Conservation (phyloP, 2,113 vertebrate species). For the Plestiodon gilberti region DNA sequence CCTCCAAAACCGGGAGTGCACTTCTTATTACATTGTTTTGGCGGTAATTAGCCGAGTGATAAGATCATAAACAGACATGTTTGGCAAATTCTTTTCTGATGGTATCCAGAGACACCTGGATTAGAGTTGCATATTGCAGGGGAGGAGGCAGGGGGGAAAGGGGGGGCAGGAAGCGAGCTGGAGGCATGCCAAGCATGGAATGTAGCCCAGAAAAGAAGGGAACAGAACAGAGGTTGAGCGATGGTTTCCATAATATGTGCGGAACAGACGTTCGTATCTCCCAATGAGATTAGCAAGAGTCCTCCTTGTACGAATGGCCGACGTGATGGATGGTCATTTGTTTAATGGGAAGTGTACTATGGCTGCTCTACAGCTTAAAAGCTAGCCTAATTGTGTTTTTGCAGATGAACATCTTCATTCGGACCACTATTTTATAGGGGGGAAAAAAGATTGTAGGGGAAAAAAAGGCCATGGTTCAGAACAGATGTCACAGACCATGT, state of each 20-base stretch:
- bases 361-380: constrained; percentile 46
- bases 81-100: constrained; percentile 23
- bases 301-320: constrained; percentile 59
- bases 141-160: too few relatives aligned
- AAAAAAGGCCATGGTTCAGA: background rate
- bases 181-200: constrained; percentile 45
- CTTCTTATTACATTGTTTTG: constrained; percentile 75
- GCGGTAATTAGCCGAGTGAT: constrained; percentile 73
- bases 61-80: constrained; percentile 64
- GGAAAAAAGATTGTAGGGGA: background rate
- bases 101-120: constrained; percentile 13
- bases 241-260: constrained; percentile 39
- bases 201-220: constrained; percentile 38
- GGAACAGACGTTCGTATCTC: constrained; percentile 51
- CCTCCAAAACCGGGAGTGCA: constrained; percentile 60
- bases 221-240: constrained; percentile 6
- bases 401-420: constrained; percentile 52
- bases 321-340: constrained; percentile 54
- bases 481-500: background rate
- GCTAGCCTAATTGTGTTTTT: constrained; percentile 64
- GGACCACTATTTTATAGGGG: constrained; percentile 7
- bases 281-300: constrained; percentile 28
- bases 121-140: background rate
- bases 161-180: constrained; percentile 25
- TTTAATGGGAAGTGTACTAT: constrained; percentile 61